Evolutionary conservation across 2,888 invertebrate genomes (phyloP), one percentile per base, ranked within the genome.

Genomic region (Phyllotreta striolata): DNA sequence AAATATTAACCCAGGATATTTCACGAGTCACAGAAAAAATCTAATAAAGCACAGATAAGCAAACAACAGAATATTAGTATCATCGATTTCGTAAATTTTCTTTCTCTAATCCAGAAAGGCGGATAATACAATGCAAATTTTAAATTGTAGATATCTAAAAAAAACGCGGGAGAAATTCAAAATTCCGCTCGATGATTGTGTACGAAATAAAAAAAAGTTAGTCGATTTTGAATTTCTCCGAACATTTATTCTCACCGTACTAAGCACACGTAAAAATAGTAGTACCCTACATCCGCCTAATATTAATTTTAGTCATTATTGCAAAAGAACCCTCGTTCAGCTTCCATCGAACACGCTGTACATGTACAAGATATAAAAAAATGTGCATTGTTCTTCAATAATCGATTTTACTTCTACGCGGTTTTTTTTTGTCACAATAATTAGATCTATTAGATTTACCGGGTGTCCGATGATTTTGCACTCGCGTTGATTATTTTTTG

Each of bases 261-360:
- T 35, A 59, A 59, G 52, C 59, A 59, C 52, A 59, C 59, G 40
- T 43, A 52, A 59, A 54, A 60, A 60, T 60, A 60, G 60, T 60
- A 9, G 52, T 60, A 60, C 60, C 60, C 60, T 60, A 60, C 60
- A 52, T 60, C 52, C 51, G 41, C 37, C 10, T 43, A 41, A 47
- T 34, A 13, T 24, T 41, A n/a, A 24, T 35, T 37, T 37, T 51
- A 6, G 5, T 51, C 37, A 35, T 37, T 37, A 60, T 41, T 51
- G 59, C 14, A 56, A 37, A 49, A 59, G 43, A 51, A n/a, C 14
- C 51, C 43, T 52, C 35, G 12, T n/a, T 49, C 49, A 59, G 51
- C 49, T 49, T 49, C 12, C 41, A 41, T 51, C 51, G 34, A 52
- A 37, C 8, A 52, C 43, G 41, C 43, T 12, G 37, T 37, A 12